A percentile compares a stretch with the other conserved stretches of the same genome.
phyloP scores from a whole-genome alignment of 2,797 vertebrate species.

The Eutrigla gurnardus region DNA sequence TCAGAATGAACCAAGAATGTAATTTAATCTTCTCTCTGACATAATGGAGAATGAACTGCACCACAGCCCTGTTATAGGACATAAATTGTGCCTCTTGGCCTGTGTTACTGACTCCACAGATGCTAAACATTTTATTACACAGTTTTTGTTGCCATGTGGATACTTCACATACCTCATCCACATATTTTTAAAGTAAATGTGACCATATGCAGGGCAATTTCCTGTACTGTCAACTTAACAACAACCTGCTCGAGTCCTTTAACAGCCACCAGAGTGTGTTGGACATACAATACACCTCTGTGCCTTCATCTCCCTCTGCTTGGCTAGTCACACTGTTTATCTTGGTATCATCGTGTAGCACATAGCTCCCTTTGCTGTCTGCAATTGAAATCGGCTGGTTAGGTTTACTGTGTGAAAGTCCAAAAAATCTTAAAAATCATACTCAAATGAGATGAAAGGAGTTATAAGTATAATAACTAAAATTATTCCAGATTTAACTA shows the following conservation, averaged over 20 bases:
- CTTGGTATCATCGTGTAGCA: slow-evolving; percentile 22
- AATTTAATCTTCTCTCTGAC: slow-evolving; percentile 4
- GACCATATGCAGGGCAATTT: slow-evolving; percentile 1
- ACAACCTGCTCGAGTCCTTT: slow-evolving; percentile 54
- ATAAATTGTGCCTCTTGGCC: slow-evolving; percentile 27
- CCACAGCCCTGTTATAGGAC: slow-evolving; percentile 23
- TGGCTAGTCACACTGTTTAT: slow-evolving; percentile 39
- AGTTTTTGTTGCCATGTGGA: slow-evolving; percentile 31
- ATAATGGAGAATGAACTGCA: slow-evolving; percentile 15
- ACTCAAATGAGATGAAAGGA: neutral
- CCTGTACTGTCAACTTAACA: slow-evolving; percentile 29
- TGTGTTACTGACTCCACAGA: slow-evolving; percentile 32
- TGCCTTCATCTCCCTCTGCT: slow-evolving; percentile 74
- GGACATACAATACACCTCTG: slow-evolving; percentile 63
- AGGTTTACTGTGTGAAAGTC: slow-evolving; percentile 1
- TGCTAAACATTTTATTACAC: slow-evolving; percentile 20
- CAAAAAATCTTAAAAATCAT: neutral
- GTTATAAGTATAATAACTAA: neutral
- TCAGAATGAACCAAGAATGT: neutral
- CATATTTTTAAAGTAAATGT: slow-evolving; percentile 15
- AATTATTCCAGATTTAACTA: slow-evolving; percentile 16
- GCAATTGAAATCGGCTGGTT: slow-evolving; percentile 5
- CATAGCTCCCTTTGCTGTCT: slow-evolving; percentile 11
- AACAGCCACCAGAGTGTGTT: slow-evolving; percentile 71
- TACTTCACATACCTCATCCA: slow-evolving; percentile 32